These are phyloP conservation scores for fruit fly (Drosophila melanogaster) DNA, from an alignment of 1,140 invertebrate species.

Conservation along the genomic window Release_6_plus_ISO1_MT NC_004354.4:8095001-8095500, in stretches of 20 bases:
- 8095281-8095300: background rate
- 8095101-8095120: slow-evolving; percentile 1
- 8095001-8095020: slow-evolving; percentile 9
- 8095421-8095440: no score
- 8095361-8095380: background rate
- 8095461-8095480: slow-evolving; percentile 20
- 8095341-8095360: background rate
- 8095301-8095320: background rate
- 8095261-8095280: slow-evolving; percentile 31
- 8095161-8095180: slow-evolving; percentile 5
- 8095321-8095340: background rate
- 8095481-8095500: slow-evolving; percentile 19
- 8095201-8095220: slow-evolving; percentile 22
- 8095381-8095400: background rate
- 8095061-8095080: slow-evolving; percentile 6
- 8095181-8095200: slow-evolving; percentile 30
- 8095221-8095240: slow-evolving; percentile 6
- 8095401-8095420: background rate
- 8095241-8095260: slow-evolving; percentile 15
- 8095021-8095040: background rate
- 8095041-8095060: no score
- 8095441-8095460: slow-evolving; percentile 28
- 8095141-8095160: slow-evolving; percentile 19
- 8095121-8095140: background rate
- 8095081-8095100: slow-evolving; percentile 3